A percentile compares a stretch with the other conserved stretches of the same genome.
phyloP scores from a whole-genome alignment of 2,888 invertebrate genomes.

The Napeogenes sylphis region DNA sequence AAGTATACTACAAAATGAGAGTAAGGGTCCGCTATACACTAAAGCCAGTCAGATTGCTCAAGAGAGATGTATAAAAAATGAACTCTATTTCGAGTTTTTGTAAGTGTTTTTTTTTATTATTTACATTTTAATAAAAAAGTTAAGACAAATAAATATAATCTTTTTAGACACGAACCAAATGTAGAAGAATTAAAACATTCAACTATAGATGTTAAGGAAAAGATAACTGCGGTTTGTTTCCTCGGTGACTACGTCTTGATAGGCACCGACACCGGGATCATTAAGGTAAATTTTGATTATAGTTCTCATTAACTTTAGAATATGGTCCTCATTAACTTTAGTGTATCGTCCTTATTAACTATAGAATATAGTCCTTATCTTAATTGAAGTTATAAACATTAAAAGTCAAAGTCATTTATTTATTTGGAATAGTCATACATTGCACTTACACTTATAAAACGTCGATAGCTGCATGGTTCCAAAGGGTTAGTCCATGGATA shows the following conservation, averaged over 20 bases:
- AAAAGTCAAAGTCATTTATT: no score
- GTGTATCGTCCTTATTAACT: no score
- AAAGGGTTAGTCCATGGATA: no score
- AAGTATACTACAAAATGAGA: slow-evolving; percentile 81
- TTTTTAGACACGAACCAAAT: slow-evolving; percentile 64
- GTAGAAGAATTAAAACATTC: slow-evolving; percentile 69
- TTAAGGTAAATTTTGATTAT: slow-evolving; percentile 53
- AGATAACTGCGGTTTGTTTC: slow-evolving; percentile 78
- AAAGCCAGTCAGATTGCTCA: slow-evolving; percentile 75
- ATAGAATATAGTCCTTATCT: slow-evolving; percentile 32
- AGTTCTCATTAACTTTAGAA: slow-evolving; percentile 28
- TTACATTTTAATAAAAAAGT: neutral
- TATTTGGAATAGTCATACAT: no score
- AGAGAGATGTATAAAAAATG: slow-evolving; percentile 59
- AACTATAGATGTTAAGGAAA: slow-evolving; percentile 76
- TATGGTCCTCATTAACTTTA: slow-evolving; percentile 7
- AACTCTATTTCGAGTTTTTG: slow-evolving; percentile 81
- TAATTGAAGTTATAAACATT: neutral
- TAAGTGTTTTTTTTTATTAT: slow-evolving; percentile 47
- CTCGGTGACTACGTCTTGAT: slow-evolving; percentile 63
- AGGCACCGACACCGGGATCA: slow-evolving; percentile 57
- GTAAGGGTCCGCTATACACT: slow-evolving; percentile 75
- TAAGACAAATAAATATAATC: no score
- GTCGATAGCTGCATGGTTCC: no score
- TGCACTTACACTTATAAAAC: no score